Percentiles rank a stretch among this genome's conserved stretches.
These are phyloP conservation scores for Lepidurus arcticus DNA, from an alignment of 1,140 invertebrate genomes.

Conservation along the genomic window DNA sequence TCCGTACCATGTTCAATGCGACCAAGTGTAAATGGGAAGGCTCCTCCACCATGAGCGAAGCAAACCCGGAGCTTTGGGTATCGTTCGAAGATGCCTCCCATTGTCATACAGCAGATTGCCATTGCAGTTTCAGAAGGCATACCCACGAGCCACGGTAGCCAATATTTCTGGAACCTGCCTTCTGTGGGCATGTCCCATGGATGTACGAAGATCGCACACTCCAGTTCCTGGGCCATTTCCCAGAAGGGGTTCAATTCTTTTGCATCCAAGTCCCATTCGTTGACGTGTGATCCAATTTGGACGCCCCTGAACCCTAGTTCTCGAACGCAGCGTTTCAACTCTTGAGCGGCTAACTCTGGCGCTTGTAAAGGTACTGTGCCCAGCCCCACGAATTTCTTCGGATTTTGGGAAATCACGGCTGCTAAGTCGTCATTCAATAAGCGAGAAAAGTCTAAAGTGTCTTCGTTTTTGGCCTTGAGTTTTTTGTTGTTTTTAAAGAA, in stretches of 20 bases:
- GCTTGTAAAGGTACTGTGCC: slow-evolving; percentile 57
- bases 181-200: slow-evolving; percentile 56
- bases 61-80: slow-evolving; percentile 49
- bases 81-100: slow-evolving; percentile 54
- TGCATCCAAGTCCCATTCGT: slow-evolving; percentile 56
- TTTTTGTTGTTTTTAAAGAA: slow-evolving; percentile 22
- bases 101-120: slow-evolving; percentile 53
- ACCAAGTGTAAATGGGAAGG: slow-evolving; percentile 55
- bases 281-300: slow-evolving; percentile 57
- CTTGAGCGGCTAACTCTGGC: slow-evolving; percentile 51
- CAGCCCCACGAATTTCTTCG: slow-evolving; percentile 52
- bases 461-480: slow-evolving; percentile 52
- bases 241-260: slow-evolving; percentile 52
- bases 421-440: slow-evolving; percentile 55
- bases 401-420: slow-evolving; percentile 46
- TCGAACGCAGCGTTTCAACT: slow-evolving; percentile 50
- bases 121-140: slow-evolving; percentile 58
- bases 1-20: slow-evolving; percentile 49
- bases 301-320: slow-evolving; percentile 52
- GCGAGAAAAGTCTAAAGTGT: slow-evolving; percentile 50
- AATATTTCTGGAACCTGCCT: slow-evolving; percentile 53
- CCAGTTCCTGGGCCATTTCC: slow-evolving; percentile 51
- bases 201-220: slow-evolving; percentile 53
- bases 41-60: slow-evolving; percentile 57
- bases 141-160: slow-evolving; percentile 55